Evolutionary conservation across 2,888 invertebrate genomes (phyloP), one percentile per base, ranked within the genome.

Genomic region (Blastobasis adustella): DNA sequence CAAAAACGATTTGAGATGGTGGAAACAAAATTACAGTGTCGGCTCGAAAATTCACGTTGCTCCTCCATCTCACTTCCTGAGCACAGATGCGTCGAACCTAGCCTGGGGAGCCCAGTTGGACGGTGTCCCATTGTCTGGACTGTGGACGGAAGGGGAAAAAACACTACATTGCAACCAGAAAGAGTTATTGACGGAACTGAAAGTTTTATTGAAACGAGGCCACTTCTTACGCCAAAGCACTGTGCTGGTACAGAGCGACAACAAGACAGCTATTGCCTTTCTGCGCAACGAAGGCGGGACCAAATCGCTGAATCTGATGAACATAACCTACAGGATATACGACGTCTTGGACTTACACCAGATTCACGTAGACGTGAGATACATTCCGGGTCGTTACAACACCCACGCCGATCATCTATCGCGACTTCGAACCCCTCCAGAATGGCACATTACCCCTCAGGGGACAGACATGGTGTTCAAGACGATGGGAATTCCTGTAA

Each of bases 371-470:
- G n/a, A 7, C 8, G 36, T 48, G 4, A 51, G 61, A 45, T 59
- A 60, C 37, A 54, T 67, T 5, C 65, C 66, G 36, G 66, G 65
- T 5, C 51, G 54, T 10, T 65, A 61, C 67, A 69, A 71, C 52
- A 59, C 62, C 2, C 62, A 65, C 23, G 66, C 68, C 5, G 66
- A 67, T 45, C 40, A 36, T 10, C 39, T 49, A 39, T 49, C 49
- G 5, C 44, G 49, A 5, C 6, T 10, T 3, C 6, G 39, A 6
- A 9, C 4, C 9, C 46, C 6, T 6, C 50, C 50, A 9, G 49
- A 49, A 42, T 48, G 48, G 50, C 48, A 53, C 36, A 7, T 51
- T 6, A 37, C 48, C 10, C 50, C 47, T 4, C 6, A 5, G 6
- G 8, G 4, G 4, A 49, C 44, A 8, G 45, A 48, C 4, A 39